phyloP scores from a whole-genome alignment of 2,888 invertebrate genomes.

The Zaprionus bogoriensis region DNA sequence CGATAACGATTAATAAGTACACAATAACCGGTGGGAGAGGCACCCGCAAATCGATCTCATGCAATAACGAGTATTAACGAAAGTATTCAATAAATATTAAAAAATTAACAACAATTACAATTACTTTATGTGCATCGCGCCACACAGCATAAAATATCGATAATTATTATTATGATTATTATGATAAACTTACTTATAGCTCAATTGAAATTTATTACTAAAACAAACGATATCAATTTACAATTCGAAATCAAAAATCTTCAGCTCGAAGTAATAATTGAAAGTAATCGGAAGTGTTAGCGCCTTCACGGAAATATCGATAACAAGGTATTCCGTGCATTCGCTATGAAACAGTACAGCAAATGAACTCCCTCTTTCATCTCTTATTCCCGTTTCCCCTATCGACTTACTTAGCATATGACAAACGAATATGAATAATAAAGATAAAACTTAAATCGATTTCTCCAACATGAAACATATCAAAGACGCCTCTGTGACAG shows the following conservation, averaged over 20 bases:
- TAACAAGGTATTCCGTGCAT: too few species aligned
- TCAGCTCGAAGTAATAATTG: background rate
- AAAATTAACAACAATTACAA: constrained; percentile 17
- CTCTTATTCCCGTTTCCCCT: too few species aligned
- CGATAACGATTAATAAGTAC: constrained; percentile 15
- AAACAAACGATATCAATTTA: background rate
- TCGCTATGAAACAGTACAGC: too few species aligned
- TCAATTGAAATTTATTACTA: constrained; percentile 6
- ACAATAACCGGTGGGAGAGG: background rate
- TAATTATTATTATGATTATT: constrained; percentile 8
- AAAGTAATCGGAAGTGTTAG: too few species aligned
- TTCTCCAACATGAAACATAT: constrained; percentile 50
- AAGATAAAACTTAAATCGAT: constrained; percentile 17
- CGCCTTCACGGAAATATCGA: too few species aligned
- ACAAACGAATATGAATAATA: constrained; percentile 5
- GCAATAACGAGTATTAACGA: constrained; percentile 19
- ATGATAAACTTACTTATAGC: constrained; percentile 13
- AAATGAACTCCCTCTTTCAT: too few species aligned
- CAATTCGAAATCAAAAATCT: background rate
- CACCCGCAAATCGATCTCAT: background rate
- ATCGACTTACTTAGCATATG: background rate
- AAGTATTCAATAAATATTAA: constrained; percentile 21
- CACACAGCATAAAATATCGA: constrained; percentile 26
- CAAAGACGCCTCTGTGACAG: constrained; percentile 42
- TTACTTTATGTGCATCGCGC: constrained; percentile 44